These are phyloP conservation scores for Agriopis leucophaearia DNA, from an alignment of 2,888 invertebrate species.

Conservation along the genomic window DNA sequence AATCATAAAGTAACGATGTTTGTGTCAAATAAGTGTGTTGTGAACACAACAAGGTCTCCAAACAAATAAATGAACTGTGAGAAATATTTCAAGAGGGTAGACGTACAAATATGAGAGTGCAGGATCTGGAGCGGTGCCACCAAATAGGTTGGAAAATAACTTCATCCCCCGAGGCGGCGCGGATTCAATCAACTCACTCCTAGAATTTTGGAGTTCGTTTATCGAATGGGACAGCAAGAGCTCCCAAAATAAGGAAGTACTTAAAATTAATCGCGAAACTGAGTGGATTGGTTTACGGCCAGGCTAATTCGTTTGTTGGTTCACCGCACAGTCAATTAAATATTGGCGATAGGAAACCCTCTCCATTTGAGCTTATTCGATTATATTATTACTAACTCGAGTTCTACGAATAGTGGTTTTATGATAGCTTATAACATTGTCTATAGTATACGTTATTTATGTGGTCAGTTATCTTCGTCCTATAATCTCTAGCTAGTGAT, in stretches of 20 bases:
- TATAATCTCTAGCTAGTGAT: neutral
- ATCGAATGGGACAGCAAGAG: conserved; percentile 66
- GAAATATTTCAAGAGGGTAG: conserved; percentile 78
- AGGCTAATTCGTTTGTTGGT: conserved; percentile 37
- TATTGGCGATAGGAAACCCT: conserved; percentile 29
- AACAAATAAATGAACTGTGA: conserved; percentile 83
- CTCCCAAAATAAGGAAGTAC: conserved; percentile 33
- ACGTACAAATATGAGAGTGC: conserved; percentile 70
- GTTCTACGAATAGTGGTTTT: conserved; percentile 12
- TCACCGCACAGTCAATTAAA: conserved; percentile 54
- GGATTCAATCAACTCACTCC: conserved; percentile 83
- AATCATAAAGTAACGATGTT: conserved; percentile 61
- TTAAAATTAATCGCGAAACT: conserved; percentile 53
- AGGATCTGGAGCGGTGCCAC: conserved; percentile 65
- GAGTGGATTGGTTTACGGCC: conserved; percentile 68
- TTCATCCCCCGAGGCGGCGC: conserved; percentile 78
- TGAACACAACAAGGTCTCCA: conserved; percentile 70
- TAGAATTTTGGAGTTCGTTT: conserved; percentile 83
- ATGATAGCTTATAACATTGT: neutral
- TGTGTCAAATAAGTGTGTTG: conserved; percentile 63
- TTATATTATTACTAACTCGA: conserved; percentile 13
- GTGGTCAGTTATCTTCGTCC: neutral
- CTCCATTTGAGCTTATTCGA: conserved; percentile 29
- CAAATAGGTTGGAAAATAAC: conserved; percentile 84
- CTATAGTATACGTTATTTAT: neutral